A percentile compares a stretch with the other conserved stretches of the same genome.
Evolutionary conservation across 2,888 invertebrate genomes (phyloP).

Genomic region (Trachelus troglodyta): DNA sequence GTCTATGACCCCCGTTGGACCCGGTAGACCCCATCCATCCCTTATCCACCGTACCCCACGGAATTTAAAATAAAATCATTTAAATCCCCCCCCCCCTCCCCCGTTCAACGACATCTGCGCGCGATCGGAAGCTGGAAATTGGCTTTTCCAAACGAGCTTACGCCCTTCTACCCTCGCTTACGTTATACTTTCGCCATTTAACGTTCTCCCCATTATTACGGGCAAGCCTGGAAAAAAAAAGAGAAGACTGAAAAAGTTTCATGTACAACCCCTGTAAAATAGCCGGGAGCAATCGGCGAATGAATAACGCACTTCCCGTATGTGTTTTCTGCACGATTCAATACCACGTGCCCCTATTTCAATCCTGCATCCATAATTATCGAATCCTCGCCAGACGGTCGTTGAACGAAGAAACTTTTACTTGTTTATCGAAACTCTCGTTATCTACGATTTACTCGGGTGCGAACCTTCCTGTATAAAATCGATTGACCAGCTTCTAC

Average conservation of each 20-base stretch:
- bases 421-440: background rate
- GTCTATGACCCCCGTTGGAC: background rate
- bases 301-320: background rate
- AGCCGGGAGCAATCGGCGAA: background rate
- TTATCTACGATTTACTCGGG: background rate
- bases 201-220: background rate
- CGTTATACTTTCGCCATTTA: background rate
- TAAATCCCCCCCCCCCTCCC: conserved; percentile 32
- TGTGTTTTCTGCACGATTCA: background rate
- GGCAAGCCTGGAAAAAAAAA: background rate
- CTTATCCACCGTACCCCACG: background rate
- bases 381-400: background rate
- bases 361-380: background rate
- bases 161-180: background rate
- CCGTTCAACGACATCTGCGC: conserved; percentile 19
- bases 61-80: conserved; percentile 51
- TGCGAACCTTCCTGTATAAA: background rate
- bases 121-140: background rate
- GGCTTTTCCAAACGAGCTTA: background rate
- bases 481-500: background rate
- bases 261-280: background rate
- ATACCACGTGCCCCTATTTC: background rate
- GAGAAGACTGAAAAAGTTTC: background rate
- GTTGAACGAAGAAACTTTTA: background rate
- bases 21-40: background rate